phyloP scores from a whole-genome alignment of 92 coral and sea anemone genomes.

The Chrysogorgia sp. region DNA sequence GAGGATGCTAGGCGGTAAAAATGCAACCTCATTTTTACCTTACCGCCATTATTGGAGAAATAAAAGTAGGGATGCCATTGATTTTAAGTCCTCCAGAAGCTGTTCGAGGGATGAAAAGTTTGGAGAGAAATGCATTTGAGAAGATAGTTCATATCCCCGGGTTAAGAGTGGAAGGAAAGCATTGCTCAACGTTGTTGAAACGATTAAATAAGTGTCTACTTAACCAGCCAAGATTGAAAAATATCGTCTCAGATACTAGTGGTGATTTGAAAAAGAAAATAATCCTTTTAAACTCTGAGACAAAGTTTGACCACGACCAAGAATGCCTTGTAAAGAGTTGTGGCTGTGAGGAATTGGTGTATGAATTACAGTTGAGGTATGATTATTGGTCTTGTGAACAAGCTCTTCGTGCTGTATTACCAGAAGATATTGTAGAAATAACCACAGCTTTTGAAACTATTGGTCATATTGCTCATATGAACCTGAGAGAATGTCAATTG shows the following conservation, averaged over 20 bases:
- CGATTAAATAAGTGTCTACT: conserved; percentile 68
- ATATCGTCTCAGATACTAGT: conserved; percentile 71
- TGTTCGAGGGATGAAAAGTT: conserved; percentile 63
- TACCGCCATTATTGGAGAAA: not conserved
- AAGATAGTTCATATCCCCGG: conserved; percentile 75
- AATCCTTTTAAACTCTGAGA: conserved; percentile 63
- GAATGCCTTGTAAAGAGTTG: conserved; percentile 56
- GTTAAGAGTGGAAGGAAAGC: conserved; percentile 81
- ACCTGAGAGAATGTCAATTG: conserved; percentile 81
- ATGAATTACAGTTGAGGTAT: conserved; percentile 75
- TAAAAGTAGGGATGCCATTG: conserved; percentile 17
- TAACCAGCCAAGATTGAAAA: conserved; percentile 78
- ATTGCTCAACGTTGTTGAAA: conserved; percentile 77
- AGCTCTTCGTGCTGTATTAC: conserved; percentile 78
- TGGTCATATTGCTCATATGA: conserved; percentile 95
- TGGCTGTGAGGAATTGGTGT: conserved; percentile 57
- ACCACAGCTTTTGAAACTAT: conserved; percentile 94
- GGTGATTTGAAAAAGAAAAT: conserved; percentile 61
- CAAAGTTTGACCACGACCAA: conserved; percentile 55
- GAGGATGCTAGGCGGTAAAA: too few relatives aligned
- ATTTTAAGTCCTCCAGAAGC: conserved; percentile 51
- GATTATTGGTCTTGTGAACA: conserved; percentile 90
- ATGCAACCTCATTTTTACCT: too few relatives aligned
- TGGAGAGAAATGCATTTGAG: conserved; percentile 67
- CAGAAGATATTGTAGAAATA: conserved; percentile 75